Evolutionary conservation across 2,888 invertebrate genomes (phyloP), one percentile per base, ranked within the genome.

Genomic region (Ischnura elegans): DNA sequence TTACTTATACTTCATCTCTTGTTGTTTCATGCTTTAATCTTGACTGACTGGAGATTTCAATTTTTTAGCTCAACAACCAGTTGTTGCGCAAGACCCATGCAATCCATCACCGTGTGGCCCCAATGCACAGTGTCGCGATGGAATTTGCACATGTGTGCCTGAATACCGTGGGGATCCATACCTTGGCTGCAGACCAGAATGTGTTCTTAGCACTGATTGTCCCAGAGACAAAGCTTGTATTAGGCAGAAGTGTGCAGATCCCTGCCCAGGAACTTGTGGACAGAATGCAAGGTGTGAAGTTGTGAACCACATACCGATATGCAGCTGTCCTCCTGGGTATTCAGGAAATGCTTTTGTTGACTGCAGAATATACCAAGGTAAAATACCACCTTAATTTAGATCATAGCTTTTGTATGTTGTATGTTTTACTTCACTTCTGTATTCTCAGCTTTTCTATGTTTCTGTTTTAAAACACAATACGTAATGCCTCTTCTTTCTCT

Each of bases 31-130:
- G n/a, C n/a, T n/a, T n/a, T n/a, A n/a, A n/a, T n/a, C n/a, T n/a
- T n/a, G n/a, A n/a, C n/a, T n/a, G n/a, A n/a, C n/a, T n/a, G n/a
- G n/a, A n/a, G n/a, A 5, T 42, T 13, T 29, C 43, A 46, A 6
- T 84, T 45, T 84, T 47, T 85, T 13, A 36, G 8, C 46, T 36
- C 29, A 47, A 46, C n/a, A 66, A 46, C 90, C 90, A n/a, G 61
- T 90, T 19, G 21, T 90, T n/a, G 90, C 42, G 4, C 43, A 61
- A 45, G 97, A 98, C 95, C 97, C 97, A n/a, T 98, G 98, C 95
- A 96, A 97, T 95, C 98, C 98, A 93, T 97, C 97, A 42, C 97
- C 97, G 36, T 97, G 97, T 95, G 98, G 98, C 42, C 95, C 97
- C 19, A 97, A 97, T 95, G 96, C 97, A 46, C 95, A 96, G 94